Base-by-base conservation (phyloP, 2,888 invertebrate genomes). In the Drosophila gaucha region DNA sequence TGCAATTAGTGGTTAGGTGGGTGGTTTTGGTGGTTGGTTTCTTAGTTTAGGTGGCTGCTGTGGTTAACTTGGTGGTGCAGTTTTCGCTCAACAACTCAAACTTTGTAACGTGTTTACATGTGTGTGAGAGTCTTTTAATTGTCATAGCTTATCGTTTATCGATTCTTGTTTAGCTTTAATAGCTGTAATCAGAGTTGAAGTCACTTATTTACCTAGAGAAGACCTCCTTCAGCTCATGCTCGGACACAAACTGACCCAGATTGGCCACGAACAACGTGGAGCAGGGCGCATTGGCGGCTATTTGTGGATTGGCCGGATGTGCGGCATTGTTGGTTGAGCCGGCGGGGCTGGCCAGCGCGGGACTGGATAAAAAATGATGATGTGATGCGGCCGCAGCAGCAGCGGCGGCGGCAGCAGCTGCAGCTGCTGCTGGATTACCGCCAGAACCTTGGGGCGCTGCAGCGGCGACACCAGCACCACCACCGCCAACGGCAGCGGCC, bases 181-280 rank as follows among this genome's bases (percentile, higher is more conserved):
- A 10, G 0, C 26, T 33, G 16, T 14, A 18, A 28, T 28, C 10
- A 20, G 6, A 14, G 22, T n/a, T 20, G 4, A 36, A 28, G 20
- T 28, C 5, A n/a, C 47, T 36, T 33, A 78, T 54, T 83, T 83
- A 98, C 98, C 98, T 98, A 95, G 96, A 96, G 93, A 99, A 98
- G 91, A 99, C 96, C 93, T 98, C 98, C 94, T 98, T 98, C 86
- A 99, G 95, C 93, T 99, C 99, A 91, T 99, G 98, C 93, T 99
- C 99, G 83, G 97, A 98, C 90, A 98, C 98, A 92, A 97, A 98
- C 93, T 97, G 97, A 84, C 99, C 98, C 91, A 99, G 94, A 93
- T 99, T 99, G 90, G 99, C 99, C 91, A 99, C 98, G 93, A 99
- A 99, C 83, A 99, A 95, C 83, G 99, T 99, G 89, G 98, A 98